Conservation (phyloP, 2,113 vertebrate species). For the Alligator mississippiensis region DNA sequence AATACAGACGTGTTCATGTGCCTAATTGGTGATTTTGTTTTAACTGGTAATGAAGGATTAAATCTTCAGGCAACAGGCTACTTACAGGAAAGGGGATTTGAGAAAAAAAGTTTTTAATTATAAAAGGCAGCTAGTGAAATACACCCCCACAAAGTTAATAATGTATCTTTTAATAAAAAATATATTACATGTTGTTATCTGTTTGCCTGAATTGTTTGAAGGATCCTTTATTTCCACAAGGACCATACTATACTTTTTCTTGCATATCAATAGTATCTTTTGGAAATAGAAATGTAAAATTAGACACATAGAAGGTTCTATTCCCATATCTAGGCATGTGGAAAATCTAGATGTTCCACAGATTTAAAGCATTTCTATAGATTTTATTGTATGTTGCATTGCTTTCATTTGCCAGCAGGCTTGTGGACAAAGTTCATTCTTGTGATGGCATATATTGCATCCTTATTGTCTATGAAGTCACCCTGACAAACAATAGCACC, state of each 20-base stretch:
- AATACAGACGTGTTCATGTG: constrained; percentile 88
- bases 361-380: fast-evolving
- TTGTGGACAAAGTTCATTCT: neutral
- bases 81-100: constrained; percentile 67
- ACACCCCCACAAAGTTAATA: constrained; percentile 60
- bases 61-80: constrained; percentile 86
- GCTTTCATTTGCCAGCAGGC: fast-evolving
- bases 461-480: neutral
- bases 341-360: fast-evolving
- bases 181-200: neutral
- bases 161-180: constrained; percentile 34
- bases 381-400: fast-evolving
- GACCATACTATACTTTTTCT: fast-evolving
- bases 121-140: constrained; percentile 67
- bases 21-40: constrained; percentile 91
- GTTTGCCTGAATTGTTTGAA: neutral
- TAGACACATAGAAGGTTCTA: neutral
- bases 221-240: neutral
- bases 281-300: neutral
- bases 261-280: neutral
- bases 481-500: neutral
- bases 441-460: fast-evolving
- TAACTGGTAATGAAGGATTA: constrained; percentile 89
- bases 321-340: neutral
- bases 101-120: constrained; percentile 80